Evolutionary conservation across 37 sponge, comb jelly and placozoan genomes (phyloP).

Genomic region (Oopsacas minuta): DNA sequence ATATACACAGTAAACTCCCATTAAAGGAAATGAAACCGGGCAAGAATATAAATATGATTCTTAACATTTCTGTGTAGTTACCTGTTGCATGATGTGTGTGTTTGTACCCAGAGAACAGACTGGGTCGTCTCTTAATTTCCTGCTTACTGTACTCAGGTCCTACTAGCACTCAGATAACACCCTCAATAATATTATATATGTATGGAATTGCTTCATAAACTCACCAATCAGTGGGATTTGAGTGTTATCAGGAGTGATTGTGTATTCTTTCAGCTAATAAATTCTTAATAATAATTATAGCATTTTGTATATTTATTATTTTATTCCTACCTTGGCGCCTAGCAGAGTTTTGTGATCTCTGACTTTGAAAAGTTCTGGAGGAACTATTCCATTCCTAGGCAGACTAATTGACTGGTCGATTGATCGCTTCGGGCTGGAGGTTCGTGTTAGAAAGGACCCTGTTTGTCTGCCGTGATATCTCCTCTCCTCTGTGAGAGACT

Average conservation of each 20-base stretch:
- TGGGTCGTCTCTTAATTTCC: background rate
- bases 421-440: constrained; percentile 5
- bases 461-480: background rate
- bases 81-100: background rate
- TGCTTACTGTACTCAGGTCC: background rate
- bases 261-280: background rate
- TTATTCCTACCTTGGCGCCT: constrained; percentile 4
- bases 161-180: too few species aligned
- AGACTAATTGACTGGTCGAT: background rate
- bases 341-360: background rate
- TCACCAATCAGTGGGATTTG: background rate
- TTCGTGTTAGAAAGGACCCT: background rate
- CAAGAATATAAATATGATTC: too few species aligned
- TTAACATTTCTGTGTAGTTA: background rate
- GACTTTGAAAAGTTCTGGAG: background rate
- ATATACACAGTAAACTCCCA: too few species aligned
- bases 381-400: background rate
- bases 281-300: too few species aligned
- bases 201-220: too few species aligned
- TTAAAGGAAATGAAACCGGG: too few species aligned
- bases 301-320: too few species aligned
- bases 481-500: background rate
- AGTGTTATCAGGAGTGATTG: background rate
- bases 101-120: background rate
- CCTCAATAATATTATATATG: too few species aligned